Evolutionary conservation across 2,797 vertebrate species (phyloP).

Genomic region (Pyrocephalus nanus): DNA sequence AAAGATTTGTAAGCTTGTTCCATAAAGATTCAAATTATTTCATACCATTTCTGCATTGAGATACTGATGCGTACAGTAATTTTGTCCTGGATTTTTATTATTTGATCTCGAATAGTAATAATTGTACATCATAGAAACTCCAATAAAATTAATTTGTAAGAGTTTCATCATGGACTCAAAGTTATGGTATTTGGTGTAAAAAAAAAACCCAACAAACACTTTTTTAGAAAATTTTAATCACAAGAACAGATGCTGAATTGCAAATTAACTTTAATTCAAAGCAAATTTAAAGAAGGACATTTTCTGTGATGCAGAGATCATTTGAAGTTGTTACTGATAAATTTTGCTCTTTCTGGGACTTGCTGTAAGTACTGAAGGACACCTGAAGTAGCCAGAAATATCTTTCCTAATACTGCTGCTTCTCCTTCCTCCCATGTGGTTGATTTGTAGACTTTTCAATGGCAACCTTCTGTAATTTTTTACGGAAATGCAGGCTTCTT

Average conservation of each 20-base stretch:
- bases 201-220: not conserved
- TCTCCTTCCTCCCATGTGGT: not conserved
- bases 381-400: not conserved
- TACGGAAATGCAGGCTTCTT: not conserved
- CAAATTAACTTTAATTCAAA: not conserved
- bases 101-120: not conserved
- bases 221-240: not conserved
- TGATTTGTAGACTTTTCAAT: not conserved
- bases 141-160: not conserved
- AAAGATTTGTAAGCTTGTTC: not conserved
- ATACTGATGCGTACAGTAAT: not conserved
- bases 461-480: not conserved
- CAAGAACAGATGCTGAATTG: not conserved
- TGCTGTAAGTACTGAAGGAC: not conserved
- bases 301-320: not conserved
- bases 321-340: not conserved
- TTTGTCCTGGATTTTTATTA: not conserved
- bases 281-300: not conserved
- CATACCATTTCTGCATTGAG: not conserved
- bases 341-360: not conserved
- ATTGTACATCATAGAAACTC: not conserved
- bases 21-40: constrained; percentile 3
- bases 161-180: not conserved
- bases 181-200: not conserved
- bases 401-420: not conserved